Conservation (phyloP, 2,888 invertebrate genomes). For the Sclerodermus sp. region DNA sequence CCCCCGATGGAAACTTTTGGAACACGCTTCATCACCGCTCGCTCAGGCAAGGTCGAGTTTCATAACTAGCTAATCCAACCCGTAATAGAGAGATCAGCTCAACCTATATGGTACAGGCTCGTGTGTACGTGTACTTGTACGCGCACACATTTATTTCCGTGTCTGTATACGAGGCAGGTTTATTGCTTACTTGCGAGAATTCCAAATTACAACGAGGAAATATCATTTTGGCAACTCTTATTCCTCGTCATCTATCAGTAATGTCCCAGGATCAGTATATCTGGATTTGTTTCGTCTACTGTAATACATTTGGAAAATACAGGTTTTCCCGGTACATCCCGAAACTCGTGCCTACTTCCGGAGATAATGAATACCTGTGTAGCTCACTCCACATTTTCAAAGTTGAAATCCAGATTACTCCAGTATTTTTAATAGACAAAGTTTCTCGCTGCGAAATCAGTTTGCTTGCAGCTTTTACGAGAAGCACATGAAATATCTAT, state of each 20-base stretch:
- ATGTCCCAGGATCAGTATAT: slow-evolving; percentile 3
- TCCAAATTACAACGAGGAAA: slow-evolving; percentile 16
- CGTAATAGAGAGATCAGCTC: slow-evolving; percentile 50
- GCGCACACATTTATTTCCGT: background rate
- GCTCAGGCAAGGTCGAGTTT: slow-evolving; percentile 36
- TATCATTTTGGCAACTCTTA: slow-evolving; percentile 22
- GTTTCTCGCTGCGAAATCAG: too few species aligned
- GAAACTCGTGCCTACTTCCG: too few species aligned
- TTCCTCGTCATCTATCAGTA: slow-evolving; percentile 18
- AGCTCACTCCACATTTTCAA: too few species aligned
- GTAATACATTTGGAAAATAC: too few species aligned
- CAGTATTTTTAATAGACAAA: too few species aligned
- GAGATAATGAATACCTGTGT: too few species aligned
- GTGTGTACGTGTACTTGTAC: background rate
- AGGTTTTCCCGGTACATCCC: too few species aligned
- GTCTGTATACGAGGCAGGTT: background rate
- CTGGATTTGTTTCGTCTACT: too few species aligned
- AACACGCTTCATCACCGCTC: slow-evolving; percentile 38
- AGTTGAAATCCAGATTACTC: too few species aligned
- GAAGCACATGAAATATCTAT: too few species aligned
- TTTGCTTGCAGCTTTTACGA: too few species aligned
- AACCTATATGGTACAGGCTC: slow-evolving; percentile 4
- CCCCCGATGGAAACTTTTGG: slow-evolving; percentile 29
- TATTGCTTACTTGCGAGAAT: background rate
- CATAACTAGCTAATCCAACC: slow-evolving; percentile 51